These are phyloP conservation scores for Helarctos malayanus DNA, from an alignment of 2,797 vertebrate genomes.

Conservation along the genomic window DNA sequence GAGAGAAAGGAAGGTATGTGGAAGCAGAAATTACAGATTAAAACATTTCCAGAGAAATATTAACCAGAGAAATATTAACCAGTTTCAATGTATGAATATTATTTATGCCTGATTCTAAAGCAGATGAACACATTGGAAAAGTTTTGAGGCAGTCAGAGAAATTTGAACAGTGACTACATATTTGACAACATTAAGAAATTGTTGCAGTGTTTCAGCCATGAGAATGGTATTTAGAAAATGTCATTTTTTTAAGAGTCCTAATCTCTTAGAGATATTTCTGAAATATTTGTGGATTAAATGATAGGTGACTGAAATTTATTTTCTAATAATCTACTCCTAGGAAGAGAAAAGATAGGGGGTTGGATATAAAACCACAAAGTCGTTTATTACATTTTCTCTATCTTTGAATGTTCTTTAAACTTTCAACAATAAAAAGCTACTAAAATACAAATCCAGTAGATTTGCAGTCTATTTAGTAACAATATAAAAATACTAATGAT, in stretches of 20 bases:
- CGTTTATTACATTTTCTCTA: neutral
- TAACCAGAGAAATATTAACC: neutral
- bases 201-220: neutral
- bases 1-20: neutral
- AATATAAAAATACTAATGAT: slow-evolving; percentile 23
- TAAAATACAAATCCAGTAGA: neutral
- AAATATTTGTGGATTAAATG: slow-evolving; percentile 25
- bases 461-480: neutral
- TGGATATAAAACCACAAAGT: neutral
- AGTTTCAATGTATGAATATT: neutral
- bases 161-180: neutral
- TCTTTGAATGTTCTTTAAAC: slow-evolving; percentile 9
- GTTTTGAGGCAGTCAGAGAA: neutral
- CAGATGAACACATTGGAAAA: neutral
- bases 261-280: neutral
- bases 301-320: neutral
- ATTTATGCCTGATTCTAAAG: slow-evolving; percentile 25
- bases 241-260: slow-evolving; percentile 41
- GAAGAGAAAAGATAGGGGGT: neutral
- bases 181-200: neutral
- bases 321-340: neutral
- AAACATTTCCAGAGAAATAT: neutral
- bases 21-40: neutral
- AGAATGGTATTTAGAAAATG: neutral
- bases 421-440: neutral